Evolutionary conservation across 2,888 invertebrate species (phyloP), one percentile per base, ranked within the genome.

Genomic region (Scaeva pyrastri): DNA sequence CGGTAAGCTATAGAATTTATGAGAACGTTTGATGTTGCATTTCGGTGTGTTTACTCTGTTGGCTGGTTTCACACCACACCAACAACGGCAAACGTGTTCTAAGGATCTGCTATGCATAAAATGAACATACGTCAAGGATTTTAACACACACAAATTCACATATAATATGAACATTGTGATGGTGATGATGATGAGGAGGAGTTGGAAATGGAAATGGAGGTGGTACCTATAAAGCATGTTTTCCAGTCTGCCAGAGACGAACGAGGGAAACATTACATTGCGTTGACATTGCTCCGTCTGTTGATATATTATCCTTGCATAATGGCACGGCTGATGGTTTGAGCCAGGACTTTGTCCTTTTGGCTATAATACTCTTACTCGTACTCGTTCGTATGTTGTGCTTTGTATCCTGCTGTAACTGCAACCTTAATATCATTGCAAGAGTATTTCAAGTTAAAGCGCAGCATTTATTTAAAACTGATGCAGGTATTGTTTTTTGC

Each of bases 101-200:
- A 62, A 77, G 81, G 73, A 86, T 81, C 77, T 73, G 73, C 73
- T 78, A 60, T 86, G 74, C 86, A 86, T 82, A 82, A 82, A 86
- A 86, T 78, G 73, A 82, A 74, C 86, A 86, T 81, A 86, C 82
- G 82, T 86, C 82, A 86, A 86, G 81, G 76, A 76, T 73, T 81
- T 85, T 70, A 85, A 66, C 80, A 85, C 72, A 86, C 70, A 73
- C 56, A 26, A 41, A 52, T 10, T 4, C 62, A 21, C 16, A 56
- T 55, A 19, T 56, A n/a, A 58, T 52, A 50, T 21, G 10, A 39
- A 12, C 39, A 39, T n/a, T n/a, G n/a, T n/a, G n/a, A n/a, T n/a
- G n/a, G n/a, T n/a, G n/a, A 39, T 3, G 10, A 39, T 10, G 11
- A 39, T 3, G 50, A 3, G 21, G 1, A 50, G 11, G 50, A 21